Evolutionary conservation across 2,888 invertebrate genomes (phyloP).

Genomic region (Minunthozetes semirufus): DNA sequence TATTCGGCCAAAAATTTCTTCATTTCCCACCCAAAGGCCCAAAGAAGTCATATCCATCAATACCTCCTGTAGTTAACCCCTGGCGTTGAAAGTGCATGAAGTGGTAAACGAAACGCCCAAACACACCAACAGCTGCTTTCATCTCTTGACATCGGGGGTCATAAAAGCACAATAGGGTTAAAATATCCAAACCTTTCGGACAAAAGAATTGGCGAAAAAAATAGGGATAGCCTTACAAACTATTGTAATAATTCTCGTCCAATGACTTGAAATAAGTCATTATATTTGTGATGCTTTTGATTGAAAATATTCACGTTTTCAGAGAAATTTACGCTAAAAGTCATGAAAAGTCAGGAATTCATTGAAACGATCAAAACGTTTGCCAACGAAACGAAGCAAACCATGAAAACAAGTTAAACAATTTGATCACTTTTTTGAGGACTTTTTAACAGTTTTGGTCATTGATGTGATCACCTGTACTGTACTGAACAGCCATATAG

Average conservation of each 20-base stretch:
- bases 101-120: conserved; percentile 30
- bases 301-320: background rate
- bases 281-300: background rate
- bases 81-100: conserved; percentile 30
- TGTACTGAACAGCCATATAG: background rate
- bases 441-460: background rate
- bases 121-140: conserved; percentile 30
- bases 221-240: conserved; percentile 28
- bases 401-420: conserved; percentile 27
- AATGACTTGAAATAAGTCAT: conserved; percentile 29
- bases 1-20: conserved; percentile 25
- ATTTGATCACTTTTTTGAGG: background rate
- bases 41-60: conserved; percentile 27
- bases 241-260: conserved; percentile 13
- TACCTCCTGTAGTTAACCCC: conserved; percentile 29
- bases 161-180: conserved; percentile 28
- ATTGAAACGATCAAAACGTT: background rate
- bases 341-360: conserved; percentile 15
- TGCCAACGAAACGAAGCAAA: background rate
- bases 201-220: background rate
- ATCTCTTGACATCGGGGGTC: conserved; percentile 26
- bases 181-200: conserved; percentile 6
- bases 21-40: conserved; percentile 30
- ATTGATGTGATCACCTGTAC: conserved; percentile 14
- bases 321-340: background rate